Percentiles rank a stretch among this genome's conserved stretches.
Conservation (phyloP, 2,113 vertebrate genomes). For the Xenopus laevis region DNA sequence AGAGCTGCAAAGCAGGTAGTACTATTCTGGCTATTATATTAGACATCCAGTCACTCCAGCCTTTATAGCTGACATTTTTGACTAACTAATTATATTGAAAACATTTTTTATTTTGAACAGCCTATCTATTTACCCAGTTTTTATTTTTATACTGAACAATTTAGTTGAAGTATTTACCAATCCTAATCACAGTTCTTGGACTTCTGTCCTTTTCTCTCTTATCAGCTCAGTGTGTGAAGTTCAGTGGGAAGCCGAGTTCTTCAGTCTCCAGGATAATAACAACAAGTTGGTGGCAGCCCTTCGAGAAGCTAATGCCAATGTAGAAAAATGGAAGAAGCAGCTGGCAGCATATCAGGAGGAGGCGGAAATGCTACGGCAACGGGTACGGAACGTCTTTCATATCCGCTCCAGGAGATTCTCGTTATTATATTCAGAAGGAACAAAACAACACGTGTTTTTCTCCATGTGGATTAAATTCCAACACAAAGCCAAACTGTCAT, state of each 20-base stretch:
- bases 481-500: neutral
- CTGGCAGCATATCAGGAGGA: constrained; percentile 85
- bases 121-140: too few relatives aligned
- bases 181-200: too few relatives aligned
- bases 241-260: constrained; percentile 91
- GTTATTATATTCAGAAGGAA: neutral
- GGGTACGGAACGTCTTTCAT: constrained; percentile 62
- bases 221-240: constrained; percentile 89
- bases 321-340: constrained; percentile 95
- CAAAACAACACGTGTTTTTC: neutral
- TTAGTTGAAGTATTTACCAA: too few relatives aligned
- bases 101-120: too few relatives aligned
- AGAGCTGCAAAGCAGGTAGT: too few relatives aligned
- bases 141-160: too few relatives aligned
- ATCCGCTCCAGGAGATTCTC: neutral
- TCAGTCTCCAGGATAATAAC: constrained; percentile 95
- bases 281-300: constrained; percentile 83
- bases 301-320: constrained; percentile 86
- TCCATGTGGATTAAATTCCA: neutral
- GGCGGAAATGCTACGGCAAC: constrained; percentile 78
- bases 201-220: neutral
- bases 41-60: too few relatives aligned
- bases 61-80: too few relatives aligned
- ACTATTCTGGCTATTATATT: too few relatives aligned
- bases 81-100: too few relatives aligned